phyloP scores from a whole-genome alignment of 2,797 vertebrate species.

The Chromis chromis region DNA sequence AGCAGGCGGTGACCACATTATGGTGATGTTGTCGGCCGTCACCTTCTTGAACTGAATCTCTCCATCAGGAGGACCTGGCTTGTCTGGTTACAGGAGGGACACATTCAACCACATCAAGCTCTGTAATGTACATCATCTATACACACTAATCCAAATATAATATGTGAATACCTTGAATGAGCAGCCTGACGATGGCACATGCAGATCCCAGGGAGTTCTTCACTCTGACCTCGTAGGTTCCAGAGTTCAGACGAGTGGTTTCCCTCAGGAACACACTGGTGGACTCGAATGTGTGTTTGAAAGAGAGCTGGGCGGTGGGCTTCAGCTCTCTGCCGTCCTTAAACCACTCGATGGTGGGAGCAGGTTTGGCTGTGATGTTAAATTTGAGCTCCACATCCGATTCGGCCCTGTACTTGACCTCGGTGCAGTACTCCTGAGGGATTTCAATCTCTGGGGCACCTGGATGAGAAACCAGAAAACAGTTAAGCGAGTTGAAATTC shows the following conservation, averaged over 20 bases:
- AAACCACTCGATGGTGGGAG: conserved; percentile 96
- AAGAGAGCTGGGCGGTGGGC: conserved; percentile 85
- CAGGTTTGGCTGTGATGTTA: conserved; percentile 95
- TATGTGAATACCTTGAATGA: conserved; percentile 91
- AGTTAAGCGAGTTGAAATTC: not conserved
- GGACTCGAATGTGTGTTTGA: conserved; percentile 91
- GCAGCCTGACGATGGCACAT: conserved; percentile 89
- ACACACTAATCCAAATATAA: not conserved
- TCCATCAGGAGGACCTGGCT: conserved; percentile 93
- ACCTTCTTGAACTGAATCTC: conserved; percentile 96
- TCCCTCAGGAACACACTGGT: conserved; percentile 92
- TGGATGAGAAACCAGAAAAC: conserved; percentile 65
- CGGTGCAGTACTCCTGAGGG: conserved; percentile 92
- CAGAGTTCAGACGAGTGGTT: conserved; percentile 91
- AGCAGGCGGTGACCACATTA: conserved; percentile 92
- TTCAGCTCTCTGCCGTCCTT: conserved; percentile 94
- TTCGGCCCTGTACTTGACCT: conserved; percentile 93
- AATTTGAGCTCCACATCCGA: conserved; percentile 91
- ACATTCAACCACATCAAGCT: conserved; percentile 9
- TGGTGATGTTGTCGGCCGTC: conserved; percentile 93
- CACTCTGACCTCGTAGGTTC: conserved; percentile 93
- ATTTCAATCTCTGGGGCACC: conserved; percentile 95
- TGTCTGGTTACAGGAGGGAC: conserved; percentile 84
- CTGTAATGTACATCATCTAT: conserved; percentile 3
- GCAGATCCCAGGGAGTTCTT: conserved; percentile 97